A percentile compares a stretch with the other conserved stretches of the same genome.
Conservation (phyloP, 1,140 invertebrate species). For the Anagrus nilaparvatae region DNA sequence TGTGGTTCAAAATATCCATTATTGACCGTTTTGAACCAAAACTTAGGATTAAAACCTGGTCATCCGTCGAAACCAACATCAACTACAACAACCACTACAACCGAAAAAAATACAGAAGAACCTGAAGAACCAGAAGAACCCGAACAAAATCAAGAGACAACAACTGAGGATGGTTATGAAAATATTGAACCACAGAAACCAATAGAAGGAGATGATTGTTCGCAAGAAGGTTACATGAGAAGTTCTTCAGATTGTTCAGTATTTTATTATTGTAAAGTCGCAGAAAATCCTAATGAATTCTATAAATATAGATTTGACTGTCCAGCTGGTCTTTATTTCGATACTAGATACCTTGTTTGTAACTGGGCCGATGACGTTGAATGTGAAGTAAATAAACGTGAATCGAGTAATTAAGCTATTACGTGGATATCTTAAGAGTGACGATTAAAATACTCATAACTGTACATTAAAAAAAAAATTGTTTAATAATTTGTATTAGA, state of each 20-base stretch:
- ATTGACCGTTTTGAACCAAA: constrained; percentile 24
- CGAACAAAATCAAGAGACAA: neutral
- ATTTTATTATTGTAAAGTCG: constrained; percentile 23
- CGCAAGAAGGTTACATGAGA: constrained; percentile 19
- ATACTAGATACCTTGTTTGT: constrained; percentile 9
- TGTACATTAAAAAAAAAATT: too few relatives aligned
- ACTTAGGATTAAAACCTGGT: neutral
- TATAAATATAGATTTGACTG: constrained; percentile 9
- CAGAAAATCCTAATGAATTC: neutral
- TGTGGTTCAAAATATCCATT: constrained; percentile 54
- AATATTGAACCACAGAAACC: constrained; percentile 6
- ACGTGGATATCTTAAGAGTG: too few relatives aligned
- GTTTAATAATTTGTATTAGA: too few relatives aligned
- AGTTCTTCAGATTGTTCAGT: constrained; percentile 20
- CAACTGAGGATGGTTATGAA: neutral
- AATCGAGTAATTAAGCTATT: too few relatives aligned
- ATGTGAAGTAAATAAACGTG: too few relatives aligned
- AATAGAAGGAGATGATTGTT: constrained; percentile 15
- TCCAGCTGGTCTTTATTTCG: constrained; percentile 11
- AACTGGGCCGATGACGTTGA: constrained; percentile 12
- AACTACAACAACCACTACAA: neutral
- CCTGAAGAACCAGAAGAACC: neutral
- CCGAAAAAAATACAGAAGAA: neutral
- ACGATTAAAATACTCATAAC: too few relatives aligned
- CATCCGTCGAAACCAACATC: neutral